Evolutionary conservation across 2,888 invertebrate species (phyloP), one percentile per base, ranked within the genome.

Genomic region (Drosophila longiperda): DNA sequence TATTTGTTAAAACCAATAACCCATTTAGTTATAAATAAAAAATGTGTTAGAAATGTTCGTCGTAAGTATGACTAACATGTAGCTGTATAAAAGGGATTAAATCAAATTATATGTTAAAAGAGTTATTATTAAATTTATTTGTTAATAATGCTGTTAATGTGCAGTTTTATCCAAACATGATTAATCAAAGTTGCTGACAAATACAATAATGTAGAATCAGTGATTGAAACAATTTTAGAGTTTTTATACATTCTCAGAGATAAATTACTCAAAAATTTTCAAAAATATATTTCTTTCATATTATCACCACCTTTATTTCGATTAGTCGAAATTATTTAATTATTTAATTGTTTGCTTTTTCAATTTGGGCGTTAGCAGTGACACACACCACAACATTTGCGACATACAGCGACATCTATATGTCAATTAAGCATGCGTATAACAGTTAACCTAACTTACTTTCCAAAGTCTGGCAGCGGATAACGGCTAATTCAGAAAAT

Each of bases 321-420:
- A 42, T 20, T 20, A 42, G 1, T 1, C 42, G 12, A 29, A 26
- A 29, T 29, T 29, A 29, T 6, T 29, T 29, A 29, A 29, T 29
- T 29, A 29, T 29, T 29, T 49, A 9, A 40, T 20, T 20, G 9
- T 40, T 57, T 20, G 29, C 7, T 20, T 11, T 3, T 9, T 1
- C 5, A 8, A 45, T 15, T 45, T 2, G 29, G 4, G 33, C n/a
- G 23, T 4, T 15, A 20, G 59, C 15, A n/a, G 26, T 1, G 48
- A 5, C 33, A 32, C 12, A 6, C 15, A 45, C 23, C 9, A n/a
- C 32, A 9, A 1, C n/a, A 4, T 15, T 20, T 12, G n/a, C 40
- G 3, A 8, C 6, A 0, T 2, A 3, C 15, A 48, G 54, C 75
- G 75, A 50, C 65, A 61, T 73, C 76, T 76, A 68, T 29, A 17